phyloP scores from a whole-genome alignment of 2,888 invertebrate genomes.

The Rhingia campestris region DNA sequence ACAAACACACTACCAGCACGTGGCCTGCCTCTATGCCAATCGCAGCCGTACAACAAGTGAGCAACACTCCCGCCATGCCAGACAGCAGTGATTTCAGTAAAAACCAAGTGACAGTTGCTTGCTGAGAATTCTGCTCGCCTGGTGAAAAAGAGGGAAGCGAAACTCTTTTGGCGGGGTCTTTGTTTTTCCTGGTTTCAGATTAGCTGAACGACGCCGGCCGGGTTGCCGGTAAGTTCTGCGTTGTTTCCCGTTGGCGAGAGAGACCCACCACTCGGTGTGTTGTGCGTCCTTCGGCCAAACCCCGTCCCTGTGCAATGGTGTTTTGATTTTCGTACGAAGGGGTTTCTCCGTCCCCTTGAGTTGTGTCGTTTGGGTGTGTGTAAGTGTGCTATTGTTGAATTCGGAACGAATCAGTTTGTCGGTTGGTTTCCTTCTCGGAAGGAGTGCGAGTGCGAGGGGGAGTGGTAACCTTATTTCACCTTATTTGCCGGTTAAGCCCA shows the following conservation, averaged over 20 bases:
- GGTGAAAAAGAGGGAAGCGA: conserved; percentile 83
- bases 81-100: conserved; percentile 3
- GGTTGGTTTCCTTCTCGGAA: neutral
- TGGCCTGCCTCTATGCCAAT: conserved; percentile 59
- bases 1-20: conserved; percentile 34
- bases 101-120: conserved; percentile 44
- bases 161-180: conserved; percentile 83
- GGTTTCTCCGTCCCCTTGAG: conserved; percentile 51
- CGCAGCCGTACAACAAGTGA: conserved; percentile 56
- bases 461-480: conserved; percentile 32
- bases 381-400: neutral
- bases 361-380: neutral
- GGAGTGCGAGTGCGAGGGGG: conserved; percentile 37
- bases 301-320: conserved; percentile 23
- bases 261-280: conserved; percentile 43
- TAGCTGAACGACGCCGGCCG: conserved; percentile 53
- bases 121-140: conserved; percentile 79
- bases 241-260: conserved; percentile 67
- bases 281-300: conserved; percentile 69
- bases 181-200: conserved; percentile 80
- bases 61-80: conserved; percentile 49
- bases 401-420: conserved; percentile 50
- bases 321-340: conserved; percentile 18
- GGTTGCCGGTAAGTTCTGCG: conserved; percentile 53
- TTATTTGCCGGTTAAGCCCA: neutral